Evolutionary conservation across 2,888 invertebrate genomes (phyloP).

Genomic region (Cantharis flavilabris): DNA sequence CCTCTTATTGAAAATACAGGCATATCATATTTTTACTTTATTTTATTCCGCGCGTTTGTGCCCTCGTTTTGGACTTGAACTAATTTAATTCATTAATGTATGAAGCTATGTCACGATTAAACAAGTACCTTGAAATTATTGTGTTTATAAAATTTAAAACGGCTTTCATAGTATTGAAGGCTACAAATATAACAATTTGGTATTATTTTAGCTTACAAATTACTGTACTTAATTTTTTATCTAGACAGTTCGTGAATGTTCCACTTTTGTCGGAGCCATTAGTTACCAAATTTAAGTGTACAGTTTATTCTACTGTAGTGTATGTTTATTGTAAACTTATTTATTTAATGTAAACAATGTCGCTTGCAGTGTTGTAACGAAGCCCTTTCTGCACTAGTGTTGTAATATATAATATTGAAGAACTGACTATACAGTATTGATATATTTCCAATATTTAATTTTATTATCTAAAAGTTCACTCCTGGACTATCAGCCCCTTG

Average conservation of each 20-base stretch:
- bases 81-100: neutral
- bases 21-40: neutral
- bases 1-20: neutral
- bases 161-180: neutral
- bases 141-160: neutral
- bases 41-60: neutral
- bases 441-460: neutral
- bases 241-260: neutral
- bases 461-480: too few relatives aligned
- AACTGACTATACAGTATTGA: too few relatives aligned
- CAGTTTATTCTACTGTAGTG: neutral
- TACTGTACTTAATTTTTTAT: neutral
- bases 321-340: too few relatives aligned
- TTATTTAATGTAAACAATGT: too few relatives aligned
- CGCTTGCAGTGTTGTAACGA: neutral
- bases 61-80: neutral
- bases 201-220: neutral
- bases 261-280: neutral
- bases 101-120: neutral
- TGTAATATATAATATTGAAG: too few relatives aligned
- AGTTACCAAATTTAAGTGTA: neutral
- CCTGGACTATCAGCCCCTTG: too few relatives aligned
- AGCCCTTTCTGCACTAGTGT: too few relatives aligned
- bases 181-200: slow-evolving; percentile 11
- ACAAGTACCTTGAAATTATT: neutral